These are phyloP conservation scores for Napeogenes sylphis DNA, from an alignment of 2,888 invertebrate genomes.

Conservation along the genomic window DNA sequence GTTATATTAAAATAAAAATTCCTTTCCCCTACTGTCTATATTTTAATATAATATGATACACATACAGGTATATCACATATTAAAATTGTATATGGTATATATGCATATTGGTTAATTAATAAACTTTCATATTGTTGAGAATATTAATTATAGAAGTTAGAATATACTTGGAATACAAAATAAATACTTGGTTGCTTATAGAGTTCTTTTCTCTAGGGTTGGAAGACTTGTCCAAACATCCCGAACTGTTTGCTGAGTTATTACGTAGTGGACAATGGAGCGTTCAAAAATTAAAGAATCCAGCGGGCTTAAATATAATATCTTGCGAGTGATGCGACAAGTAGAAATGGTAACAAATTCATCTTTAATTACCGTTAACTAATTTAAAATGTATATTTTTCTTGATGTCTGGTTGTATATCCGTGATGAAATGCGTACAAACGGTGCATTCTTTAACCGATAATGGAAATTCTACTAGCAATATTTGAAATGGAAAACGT, in stretches of 20 bases:
- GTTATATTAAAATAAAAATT: too few relatives aligned
- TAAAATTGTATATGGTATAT: not conserved
- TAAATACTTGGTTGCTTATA: constrained; percentile 41
- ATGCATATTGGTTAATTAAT: constrained; percentile 3
- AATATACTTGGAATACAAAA: not conserved
- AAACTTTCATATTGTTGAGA: not conserved
- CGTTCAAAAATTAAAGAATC: constrained; percentile 79
- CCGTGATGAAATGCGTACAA: constrained; percentile 80
- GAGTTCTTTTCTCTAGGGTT: constrained; percentile 79
- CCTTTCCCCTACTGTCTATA: too few relatives aligned
- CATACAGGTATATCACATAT: too few relatives aligned
- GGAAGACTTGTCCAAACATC: constrained; percentile 84
- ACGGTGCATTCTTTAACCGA: constrained; percentile 77
- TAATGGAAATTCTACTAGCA: constrained; percentile 80
- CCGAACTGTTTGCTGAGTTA: constrained; percentile 81
- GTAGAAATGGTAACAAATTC: constrained; percentile 68
- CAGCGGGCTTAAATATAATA: constrained; percentile 77
- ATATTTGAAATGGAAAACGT: constrained; percentile 67
- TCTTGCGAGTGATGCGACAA: constrained; percentile 78
- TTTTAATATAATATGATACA: too few relatives aligned
- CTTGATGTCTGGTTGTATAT: constrained; percentile 50
- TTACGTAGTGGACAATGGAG: constrained; percentile 80
- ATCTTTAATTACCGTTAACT: not conserved
- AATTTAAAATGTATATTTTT: not conserved
- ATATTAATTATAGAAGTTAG: constrained; percentile 5